Evolutionary conservation across 2,888 invertebrate genomes (phyloP).

Genomic region (Chrysolina haemoptera): DNA sequence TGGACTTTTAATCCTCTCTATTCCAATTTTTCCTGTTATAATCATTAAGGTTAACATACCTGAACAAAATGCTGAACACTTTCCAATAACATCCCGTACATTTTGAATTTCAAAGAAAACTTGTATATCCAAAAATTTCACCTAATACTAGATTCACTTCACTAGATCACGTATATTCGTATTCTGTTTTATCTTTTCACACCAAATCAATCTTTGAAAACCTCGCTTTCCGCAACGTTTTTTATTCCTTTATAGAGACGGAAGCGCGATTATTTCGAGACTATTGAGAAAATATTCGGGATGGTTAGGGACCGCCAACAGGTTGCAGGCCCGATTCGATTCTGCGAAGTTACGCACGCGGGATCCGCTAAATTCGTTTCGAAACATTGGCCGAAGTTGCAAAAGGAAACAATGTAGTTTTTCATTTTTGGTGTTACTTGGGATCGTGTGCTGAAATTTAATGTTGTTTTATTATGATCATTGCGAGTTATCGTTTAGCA

Average conservation of each 20-base stretch:
- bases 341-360: constrained; percentile 3
- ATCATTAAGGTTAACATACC: no score
- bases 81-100: constrained; percentile 79
- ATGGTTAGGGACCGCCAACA: constrained; percentile 6
- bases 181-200: neutral
- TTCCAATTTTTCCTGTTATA: no score
- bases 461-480: neutral
- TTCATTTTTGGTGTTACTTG: neutral
- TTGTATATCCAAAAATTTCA: neutral
- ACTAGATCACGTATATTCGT: neutral
- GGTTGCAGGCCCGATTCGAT: neutral
- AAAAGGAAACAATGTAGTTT: constrained; percentile 4
- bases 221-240: constrained; percentile 3
- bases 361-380: neutral
- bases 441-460: constrained; percentile 5
- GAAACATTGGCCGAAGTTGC: neutral
- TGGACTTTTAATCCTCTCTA: no score
- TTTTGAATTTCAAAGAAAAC: constrained; percentile 54
- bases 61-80: constrained; percentile 74
- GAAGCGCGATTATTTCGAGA: neutral
- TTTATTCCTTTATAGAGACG: neutral
- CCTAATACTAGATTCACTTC: neutral
- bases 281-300: constrained; percentile 5
- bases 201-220: neutral
- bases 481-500: neutral